phyloP scores from a whole-genome alignment of 2,113 vertebrate genomes.

The Sceloporus undulatus region DNA sequence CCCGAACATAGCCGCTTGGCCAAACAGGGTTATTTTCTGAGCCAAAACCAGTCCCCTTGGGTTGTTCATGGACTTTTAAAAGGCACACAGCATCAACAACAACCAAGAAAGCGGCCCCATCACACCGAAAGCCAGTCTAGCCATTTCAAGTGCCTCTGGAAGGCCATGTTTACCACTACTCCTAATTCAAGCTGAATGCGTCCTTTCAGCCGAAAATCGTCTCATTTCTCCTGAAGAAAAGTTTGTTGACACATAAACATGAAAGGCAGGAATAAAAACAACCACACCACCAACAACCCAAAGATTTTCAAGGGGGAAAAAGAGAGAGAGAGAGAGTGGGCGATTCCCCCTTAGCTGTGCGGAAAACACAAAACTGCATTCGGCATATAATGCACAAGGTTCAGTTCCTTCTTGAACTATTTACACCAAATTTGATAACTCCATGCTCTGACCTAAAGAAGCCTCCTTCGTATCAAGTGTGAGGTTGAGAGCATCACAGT shows the following conservation, averaged over 20 bases:
- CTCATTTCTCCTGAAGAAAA: accelerated
- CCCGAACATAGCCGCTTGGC: neutral
- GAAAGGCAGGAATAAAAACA: neutral
- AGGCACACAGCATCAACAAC: neutral
- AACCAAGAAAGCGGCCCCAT: neutral
- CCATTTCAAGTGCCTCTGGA: neutral
- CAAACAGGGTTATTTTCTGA: neutral
- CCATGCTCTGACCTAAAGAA: too few species aligned
- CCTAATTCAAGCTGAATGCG: neutral
- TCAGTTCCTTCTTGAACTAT: neutral
- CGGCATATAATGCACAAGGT: neutral
- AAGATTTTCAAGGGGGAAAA: neutral
- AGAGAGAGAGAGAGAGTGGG: too few species aligned
- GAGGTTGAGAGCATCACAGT: neutral
- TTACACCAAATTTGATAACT: neutral
- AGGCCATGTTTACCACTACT: neutral
- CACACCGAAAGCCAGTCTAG: neutral
- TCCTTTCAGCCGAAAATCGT: accelerated
- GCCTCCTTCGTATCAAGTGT: neutral
- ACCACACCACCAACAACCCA: neutral
- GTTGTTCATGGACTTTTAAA: neutral
- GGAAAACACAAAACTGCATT: neutral
- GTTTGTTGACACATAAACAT: neutral
- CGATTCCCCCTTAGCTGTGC: neutral
- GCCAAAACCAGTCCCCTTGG: slow-evolving; percentile 1